Percentiles rank a stretch among this genome's conserved stretches.
phyloP scores from a whole-genome alignment of 2,888 invertebrate species.

The Phragmatobia fuliginosa region DNA sequence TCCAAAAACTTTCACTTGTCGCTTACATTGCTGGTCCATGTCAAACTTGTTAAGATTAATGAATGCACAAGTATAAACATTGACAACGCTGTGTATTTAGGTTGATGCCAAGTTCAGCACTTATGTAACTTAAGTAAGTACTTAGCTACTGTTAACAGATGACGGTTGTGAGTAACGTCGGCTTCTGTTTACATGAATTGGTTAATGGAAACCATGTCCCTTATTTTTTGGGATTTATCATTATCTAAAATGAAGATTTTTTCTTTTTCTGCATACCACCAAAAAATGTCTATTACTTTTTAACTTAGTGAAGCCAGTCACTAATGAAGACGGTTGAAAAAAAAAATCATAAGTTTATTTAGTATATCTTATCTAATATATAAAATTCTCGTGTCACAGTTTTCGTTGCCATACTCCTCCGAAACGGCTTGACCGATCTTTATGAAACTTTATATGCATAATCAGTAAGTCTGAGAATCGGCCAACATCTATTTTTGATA shows the following conservation, averaged over 20 bases:
- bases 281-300: not conserved
- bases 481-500: too few relatives aligned
- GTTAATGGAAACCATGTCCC: not conserved
- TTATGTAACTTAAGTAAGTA: conserved; percentile 26
- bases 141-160: conserved; percentile 14
- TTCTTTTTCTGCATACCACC: not conserved
- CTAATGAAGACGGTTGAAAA: not conserved
- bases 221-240: not conserved
- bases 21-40: conserved; percentile 26
- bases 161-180: conserved; percentile 5
- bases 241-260: too few relatives aligned
- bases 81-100: conserved; percentile 60
- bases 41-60: conserved; percentile 60
- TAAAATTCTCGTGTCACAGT: too few relatives aligned
- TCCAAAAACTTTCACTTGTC: conserved; percentile 65
- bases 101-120: conserved; percentile 79
- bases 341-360: too few relatives aligned
- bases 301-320: not conserved
- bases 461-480: too few relatives aligned
- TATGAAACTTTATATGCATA: too few relatives aligned
- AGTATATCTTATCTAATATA: too few relatives aligned
- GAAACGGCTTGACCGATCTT: too few relatives aligned
- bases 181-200: not conserved
- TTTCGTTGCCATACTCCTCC: too few relatives aligned
- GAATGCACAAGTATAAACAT: conserved; percentile 62